Evolutionary conservation across 1,140 invertebrate species (phyloP), one percentile per base, ranked within the genome.

Genomic region (Hyles vespertilio): DNA sequence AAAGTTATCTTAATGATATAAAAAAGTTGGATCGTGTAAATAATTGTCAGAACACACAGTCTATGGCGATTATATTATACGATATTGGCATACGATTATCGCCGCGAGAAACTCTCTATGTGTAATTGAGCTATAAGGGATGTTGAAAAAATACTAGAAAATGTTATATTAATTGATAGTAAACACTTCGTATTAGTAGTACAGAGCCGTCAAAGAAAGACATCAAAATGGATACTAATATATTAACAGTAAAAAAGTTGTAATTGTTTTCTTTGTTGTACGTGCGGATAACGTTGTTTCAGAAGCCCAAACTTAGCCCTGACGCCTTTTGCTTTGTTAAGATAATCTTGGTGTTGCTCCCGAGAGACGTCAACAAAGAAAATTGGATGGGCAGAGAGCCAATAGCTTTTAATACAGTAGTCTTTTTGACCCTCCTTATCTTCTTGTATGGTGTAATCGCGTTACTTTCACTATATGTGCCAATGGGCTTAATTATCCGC

Each of bases 341-440:
- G 82, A 87, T 88, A 82, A 88, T 87, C 84, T 84, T 70, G 70
- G 75, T 78, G 70, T 72, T 59, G 76, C 70, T 80, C 84, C 81
- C 79, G 32, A 33, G 81, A 71, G 85, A 85, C 84, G 78, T 87
- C 84, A 87, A 87, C 84, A 88, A 88, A 88, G 85, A 81, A 88
- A 84, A 88, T 88, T 87, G 84, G 84, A 87, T 88, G 85, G 85
- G 85, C 84, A 87, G 82, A 77, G 75, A 77, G 84, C 85, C 85
- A 88, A 87, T 88, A 77, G 73, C 82, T 83, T 86, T 85, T 87
- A 88, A 85, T 87, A 80, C 77, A 74, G 61, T 58, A 74, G 70
- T 81, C 77, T 84, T 88, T 87, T 87, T 84, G 81, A 81, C 75
- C 76, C 75, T 74, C 66, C 73, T 85, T 88, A 85, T 85, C 81